Evolutionary conservation across 2,797 vertebrate genomes (phyloP).

Genomic region (Hyperoplus immaculatus): DNA sequence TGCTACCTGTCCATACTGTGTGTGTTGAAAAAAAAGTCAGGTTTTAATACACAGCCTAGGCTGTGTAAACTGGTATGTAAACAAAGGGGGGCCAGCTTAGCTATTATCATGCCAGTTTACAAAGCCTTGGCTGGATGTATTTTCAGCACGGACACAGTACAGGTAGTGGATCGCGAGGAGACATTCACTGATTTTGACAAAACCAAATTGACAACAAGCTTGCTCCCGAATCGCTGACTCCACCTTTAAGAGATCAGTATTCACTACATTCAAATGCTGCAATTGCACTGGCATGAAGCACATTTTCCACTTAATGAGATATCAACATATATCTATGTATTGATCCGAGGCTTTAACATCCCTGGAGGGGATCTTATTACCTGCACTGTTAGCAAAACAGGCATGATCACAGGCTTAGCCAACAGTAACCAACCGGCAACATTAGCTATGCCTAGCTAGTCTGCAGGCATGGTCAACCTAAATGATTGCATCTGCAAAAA

Average conservation of each 20-base stretch:
- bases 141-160: no score
- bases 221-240: no score
- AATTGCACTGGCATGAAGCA: constrained; percentile 8
- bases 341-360: constrained; percentile 56
- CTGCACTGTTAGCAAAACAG: constrained; percentile 51
- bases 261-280: constrained; percentile 26
- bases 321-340: constrained; percentile 55
- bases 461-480: constrained; percentile 43
- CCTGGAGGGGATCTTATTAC: constrained; percentile 41
- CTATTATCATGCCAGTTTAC: no score
- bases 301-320: constrained; percentile 54
- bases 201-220: no score
- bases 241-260: constrained; percentile 29
- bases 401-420: constrained; percentile 45
- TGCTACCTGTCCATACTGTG: no score
- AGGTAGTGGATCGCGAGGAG: no score
- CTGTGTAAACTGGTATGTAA: no score
- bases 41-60: no score
- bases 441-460: constrained; percentile 56
- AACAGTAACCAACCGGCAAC: constrained; percentile 45
- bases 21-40: no score
- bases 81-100: no score
- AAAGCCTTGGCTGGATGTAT: no score
- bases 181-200: no score
- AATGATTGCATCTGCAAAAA: constrained; percentile 36